Conservation (phyloP, 1,140 invertebrate genomes). For the Anastatus disparis region DNA sequence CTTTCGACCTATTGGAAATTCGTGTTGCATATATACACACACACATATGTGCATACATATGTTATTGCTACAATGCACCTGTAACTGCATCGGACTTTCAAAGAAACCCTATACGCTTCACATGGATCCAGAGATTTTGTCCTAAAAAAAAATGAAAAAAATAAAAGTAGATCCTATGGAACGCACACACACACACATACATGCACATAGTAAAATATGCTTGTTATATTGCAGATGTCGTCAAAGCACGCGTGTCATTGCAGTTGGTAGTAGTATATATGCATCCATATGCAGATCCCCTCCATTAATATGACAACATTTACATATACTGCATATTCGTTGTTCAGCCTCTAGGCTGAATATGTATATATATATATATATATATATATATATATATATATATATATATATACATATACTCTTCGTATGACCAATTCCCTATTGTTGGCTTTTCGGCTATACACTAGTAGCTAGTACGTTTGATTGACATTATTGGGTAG, state of each 20-base stretch:
- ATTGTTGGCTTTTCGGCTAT: slow-evolving; percentile 65
- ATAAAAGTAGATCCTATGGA: slow-evolving; percentile 24
- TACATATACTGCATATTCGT: slow-evolving; percentile 68
- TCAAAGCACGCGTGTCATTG: slow-evolving; percentile 59
- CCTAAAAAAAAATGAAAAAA: not conserved
- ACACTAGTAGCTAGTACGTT: slow-evolving; percentile 58
- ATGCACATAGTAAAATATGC: no score
- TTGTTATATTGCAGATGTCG: slow-evolving; percentile 63
- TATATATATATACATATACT: slow-evolving; percentile 51
- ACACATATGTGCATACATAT: no score
- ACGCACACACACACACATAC: no score
- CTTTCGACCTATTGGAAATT: no score
- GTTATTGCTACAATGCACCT: slow-evolving; percentile 10
- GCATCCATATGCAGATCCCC: slow-evolving; percentile 67
- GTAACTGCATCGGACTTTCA: slow-evolving; percentile 15
- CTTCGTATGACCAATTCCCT: slow-evolving; percentile 59
- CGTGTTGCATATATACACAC: no score
- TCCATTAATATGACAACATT: slow-evolving; percentile 68
- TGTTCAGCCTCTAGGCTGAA: no score
- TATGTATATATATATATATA: no score
- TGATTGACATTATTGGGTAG: slow-evolving; percentile 68
- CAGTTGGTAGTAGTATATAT: slow-evolving; percentile 40
- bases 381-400: no score
- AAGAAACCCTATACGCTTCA: not conserved
- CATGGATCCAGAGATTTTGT: not conserved